Conservation (phyloP, 1,140 invertebrate species). For the Orchestia grillus region DNA sequence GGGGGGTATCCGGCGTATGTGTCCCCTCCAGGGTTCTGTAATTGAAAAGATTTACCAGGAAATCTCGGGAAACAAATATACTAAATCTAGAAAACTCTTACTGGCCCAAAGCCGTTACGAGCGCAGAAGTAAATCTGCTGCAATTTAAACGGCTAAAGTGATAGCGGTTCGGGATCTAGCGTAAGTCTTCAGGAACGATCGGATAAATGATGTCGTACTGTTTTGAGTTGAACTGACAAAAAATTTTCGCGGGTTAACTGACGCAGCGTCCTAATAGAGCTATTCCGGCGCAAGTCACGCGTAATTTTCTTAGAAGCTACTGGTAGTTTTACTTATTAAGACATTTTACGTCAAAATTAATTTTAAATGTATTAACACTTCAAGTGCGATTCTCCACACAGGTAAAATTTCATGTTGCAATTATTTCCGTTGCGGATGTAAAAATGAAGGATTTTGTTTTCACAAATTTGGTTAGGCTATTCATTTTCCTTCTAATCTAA, state of each 20-base stretch:
- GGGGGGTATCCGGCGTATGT: background rate
- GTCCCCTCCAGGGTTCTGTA: background rate
- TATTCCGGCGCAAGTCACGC: background rate
- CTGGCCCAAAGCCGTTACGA: background rate
- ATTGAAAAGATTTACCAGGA: background rate
- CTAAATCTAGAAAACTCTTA: background rate
- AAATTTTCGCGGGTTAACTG: background rate
- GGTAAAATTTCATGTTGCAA: too few species aligned
- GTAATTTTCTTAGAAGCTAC: background rate
- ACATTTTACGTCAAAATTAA: background rate
- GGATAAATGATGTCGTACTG: background rate
- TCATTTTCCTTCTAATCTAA: too few species aligned
- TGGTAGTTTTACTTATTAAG: background rate
- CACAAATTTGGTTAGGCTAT: too few species aligned
- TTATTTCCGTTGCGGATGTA: too few species aligned
- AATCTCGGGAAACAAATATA: background rate
- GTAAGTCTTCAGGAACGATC: background rate
- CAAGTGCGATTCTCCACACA: too few species aligned
- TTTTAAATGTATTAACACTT: too few species aligned
- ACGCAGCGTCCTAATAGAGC: background rate
- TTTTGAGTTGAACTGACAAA: background rate
- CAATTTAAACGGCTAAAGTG: background rate
- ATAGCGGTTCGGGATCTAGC: background rate
- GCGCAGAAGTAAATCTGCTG: background rate
- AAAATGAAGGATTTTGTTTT: too few species aligned